These are phyloP conservation scores for Dicyrtomina minuta DNA, from an alignment of 2,888 invertebrate species.

Conservation along the genomic window DNA sequence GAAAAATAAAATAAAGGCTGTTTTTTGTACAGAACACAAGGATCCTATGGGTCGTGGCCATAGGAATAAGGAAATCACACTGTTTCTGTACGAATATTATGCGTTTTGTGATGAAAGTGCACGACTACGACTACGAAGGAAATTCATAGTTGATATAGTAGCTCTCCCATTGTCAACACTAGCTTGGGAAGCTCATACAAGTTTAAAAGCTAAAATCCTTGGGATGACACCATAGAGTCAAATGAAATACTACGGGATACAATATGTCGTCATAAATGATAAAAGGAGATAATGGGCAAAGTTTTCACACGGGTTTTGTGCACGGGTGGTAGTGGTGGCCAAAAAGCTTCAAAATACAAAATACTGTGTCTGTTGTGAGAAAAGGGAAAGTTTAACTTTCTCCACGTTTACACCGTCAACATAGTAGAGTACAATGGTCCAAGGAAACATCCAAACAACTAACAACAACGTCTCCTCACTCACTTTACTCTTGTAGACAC, in stretches of 20 bases:
- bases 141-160: too few species aligned
- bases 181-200: background rate
- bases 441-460: too few species aligned
- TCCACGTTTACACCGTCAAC: background rate
- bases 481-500: background rate
- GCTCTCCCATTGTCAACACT: too few species aligned
- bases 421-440: too few species aligned
- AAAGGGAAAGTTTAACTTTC: background rate
- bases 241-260: conserved; percentile 21
- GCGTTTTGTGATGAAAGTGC: too few species aligned
- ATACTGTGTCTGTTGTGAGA: too few species aligned
- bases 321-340: conserved; percentile 11
- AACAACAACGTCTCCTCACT: background rate
- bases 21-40: too few species aligned
- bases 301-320: conserved; percentile 32
- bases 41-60: too few species aligned
- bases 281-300: conserved; percentile 39
- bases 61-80: too few species aligned
- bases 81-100: too few species aligned
- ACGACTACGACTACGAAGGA: too few species aligned
- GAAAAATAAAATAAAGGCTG: too few species aligned
- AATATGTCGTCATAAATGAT: conserved; percentile 41
- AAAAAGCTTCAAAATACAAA: background rate
- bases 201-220: conserved; percentile 26
- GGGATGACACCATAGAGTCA: conserved; percentile 23